Conservation (phyloP, 2,888 invertebrate genomes). For the Anthrax anthrax region DNA sequence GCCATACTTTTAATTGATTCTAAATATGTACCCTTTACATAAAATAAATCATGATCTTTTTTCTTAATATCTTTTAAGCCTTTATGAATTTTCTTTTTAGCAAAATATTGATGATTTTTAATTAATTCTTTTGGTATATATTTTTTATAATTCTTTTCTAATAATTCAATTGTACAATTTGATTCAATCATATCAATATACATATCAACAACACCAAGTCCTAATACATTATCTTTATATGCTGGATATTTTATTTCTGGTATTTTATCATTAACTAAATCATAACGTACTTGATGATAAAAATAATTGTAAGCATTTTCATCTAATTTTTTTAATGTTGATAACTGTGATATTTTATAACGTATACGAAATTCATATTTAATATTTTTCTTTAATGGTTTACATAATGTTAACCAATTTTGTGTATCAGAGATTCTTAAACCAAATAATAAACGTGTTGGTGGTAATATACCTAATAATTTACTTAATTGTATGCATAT, state of each 20-base stretch:
- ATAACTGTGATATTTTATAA: slow-evolving; percentile 46
- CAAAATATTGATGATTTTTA: slow-evolving; percentile 58
- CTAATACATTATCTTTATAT: slow-evolving; percentile 61
- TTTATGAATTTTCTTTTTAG: slow-evolving; percentile 59
- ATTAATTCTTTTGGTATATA: slow-evolving; percentile 70
- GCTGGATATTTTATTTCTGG: slow-evolving; percentile 66
- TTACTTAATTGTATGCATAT: slow-evolving; percentile 57
- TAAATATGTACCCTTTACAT: slow-evolving; percentile 67
- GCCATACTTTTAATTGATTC: slow-evolving; percentile 65
- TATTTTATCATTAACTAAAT: slow-evolving; percentile 66
- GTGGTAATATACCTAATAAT: slow-evolving; percentile 55
- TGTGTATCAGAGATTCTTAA: slow-evolving; percentile 48
- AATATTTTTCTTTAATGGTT: slow-evolving; percentile 36
- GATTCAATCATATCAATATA: slow-evolving; percentile 68
- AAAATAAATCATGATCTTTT: slow-evolving; percentile 41
- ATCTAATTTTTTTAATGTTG: slow-evolving; percentile 40
- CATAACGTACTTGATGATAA: slow-evolving; percentile 69
- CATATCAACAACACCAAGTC: slow-evolving; percentile 80
- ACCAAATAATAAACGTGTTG: slow-evolving; percentile 64
- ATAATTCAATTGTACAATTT: slow-evolving; percentile 46
- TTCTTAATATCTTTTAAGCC: slow-evolving; percentile 43
- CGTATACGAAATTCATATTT: slow-evolving; percentile 65
- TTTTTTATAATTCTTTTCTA: slow-evolving; percentile 65
- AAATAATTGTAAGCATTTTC: slow-evolving; percentile 67
- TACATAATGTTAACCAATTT: slow-evolving; percentile 55